Base-by-base conservation (phyloP, 2,113 vertebrate genomes). In the Coracopsis vasa region DNA sequence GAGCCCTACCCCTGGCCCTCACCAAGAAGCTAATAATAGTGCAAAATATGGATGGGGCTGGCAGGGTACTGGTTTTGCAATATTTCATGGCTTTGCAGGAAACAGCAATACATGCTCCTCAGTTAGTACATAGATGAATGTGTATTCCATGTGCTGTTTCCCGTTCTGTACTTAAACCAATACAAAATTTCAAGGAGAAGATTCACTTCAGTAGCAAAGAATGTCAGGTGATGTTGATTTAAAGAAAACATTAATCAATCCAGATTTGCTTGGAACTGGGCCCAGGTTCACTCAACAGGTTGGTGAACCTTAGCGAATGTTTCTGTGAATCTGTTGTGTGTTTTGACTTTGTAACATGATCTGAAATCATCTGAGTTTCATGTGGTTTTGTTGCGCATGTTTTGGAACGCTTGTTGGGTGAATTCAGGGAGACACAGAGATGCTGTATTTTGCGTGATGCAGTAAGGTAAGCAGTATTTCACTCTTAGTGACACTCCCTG, bases 161-260 rank as follows among this genome's bases (percentile, higher is more conserved):
- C 69, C 79, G 69, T 77, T 92, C 77, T 33, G 15, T 75, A 10
- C 48, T 94, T 81, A 88, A 74, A 84, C n/a, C 3, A 4, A 9
- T 44, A 44, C 13, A 11, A 51, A 92, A 67, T 81, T 85, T 78
- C 77, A 74, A 79, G 64, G 72, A 93, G 90, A 25, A 96, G 92
- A 88, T 81, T 92, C 92, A 33, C 91, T 75, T 97, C 80, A 91
- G 92, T 92, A 94, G 96, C 94, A 86, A 75, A 79, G 88, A 95
- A 41, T 9, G 8, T 96, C 90, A 94, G 96, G 95, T 97, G 94
- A 92, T 81, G 86, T n/a, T 92, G 92, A 79, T 95, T 97, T 95
- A 94, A 95, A 91, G 92, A 92, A 96, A 97, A 93, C 92, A 94
- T 96, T 92, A 91, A 95, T 96, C 96, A 91, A 90, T 94, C 77